phyloP scores from a whole-genome alignment of 2,113 vertebrate species.

The Naja naja region DNA sequence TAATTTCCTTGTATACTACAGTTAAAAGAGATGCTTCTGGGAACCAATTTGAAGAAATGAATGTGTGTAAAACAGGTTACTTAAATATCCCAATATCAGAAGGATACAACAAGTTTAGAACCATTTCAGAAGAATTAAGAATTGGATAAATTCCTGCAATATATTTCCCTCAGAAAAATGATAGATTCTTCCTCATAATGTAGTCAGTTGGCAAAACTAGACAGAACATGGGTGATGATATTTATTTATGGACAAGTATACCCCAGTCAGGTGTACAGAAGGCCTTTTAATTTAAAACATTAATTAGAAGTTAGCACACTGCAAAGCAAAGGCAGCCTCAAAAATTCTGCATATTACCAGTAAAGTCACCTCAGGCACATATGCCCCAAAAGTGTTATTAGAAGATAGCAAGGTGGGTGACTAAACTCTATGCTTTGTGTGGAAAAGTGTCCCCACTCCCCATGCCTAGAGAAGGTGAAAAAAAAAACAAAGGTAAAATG shows the following conservation, averaged over 20 bases:
- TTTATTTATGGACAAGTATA: background rate
- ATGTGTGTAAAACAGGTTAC: slow-evolving; percentile 15
- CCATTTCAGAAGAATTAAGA: background rate
- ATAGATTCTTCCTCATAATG: background rate
- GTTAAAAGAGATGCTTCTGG: background rate
- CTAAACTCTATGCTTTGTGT: background rate
- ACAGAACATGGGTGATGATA: too few relatives aligned
- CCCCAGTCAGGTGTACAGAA: background rate
- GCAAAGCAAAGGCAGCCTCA: background rate
- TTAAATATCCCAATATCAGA: slow-evolving; percentile 22
- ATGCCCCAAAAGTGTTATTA: background rate
- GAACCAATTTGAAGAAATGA: slow-evolving; percentile 17
- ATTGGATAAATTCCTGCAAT: background rate
- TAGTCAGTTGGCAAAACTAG: background rate
- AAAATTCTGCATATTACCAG: background rate
- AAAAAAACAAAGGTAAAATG: background rate
- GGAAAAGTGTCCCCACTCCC: background rate
- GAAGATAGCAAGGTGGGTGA: background rate
- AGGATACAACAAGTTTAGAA: background rate
- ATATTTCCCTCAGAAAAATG: background rate
- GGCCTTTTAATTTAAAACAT: background rate
- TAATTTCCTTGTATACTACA: slow-evolving; percentile 27
- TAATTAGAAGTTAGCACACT: background rate
- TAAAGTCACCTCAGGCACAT: background rate
- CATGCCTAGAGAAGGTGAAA: background rate